Evolutionary conservation across 2,888 invertebrate species (phyloP).

Genomic region (Pammene fasciana): DNA sequence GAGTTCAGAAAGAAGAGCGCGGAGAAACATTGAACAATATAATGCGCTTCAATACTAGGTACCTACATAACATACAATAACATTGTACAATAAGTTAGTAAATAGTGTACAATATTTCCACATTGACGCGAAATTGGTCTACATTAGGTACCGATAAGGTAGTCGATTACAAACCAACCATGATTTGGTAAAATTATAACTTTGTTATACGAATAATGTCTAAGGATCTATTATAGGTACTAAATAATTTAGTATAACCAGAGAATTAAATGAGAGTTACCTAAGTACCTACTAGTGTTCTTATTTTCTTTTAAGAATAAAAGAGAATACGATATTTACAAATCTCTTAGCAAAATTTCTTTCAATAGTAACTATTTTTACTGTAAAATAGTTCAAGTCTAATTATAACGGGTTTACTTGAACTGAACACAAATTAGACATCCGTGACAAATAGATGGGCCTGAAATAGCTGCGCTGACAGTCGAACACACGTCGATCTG

Average conservation of each 20-base stretch:
- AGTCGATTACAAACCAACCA: too few species aligned
- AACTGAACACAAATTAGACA: slow-evolving; percentile 79
- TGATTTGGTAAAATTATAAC: too few species aligned
- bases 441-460: slow-evolving; percentile 75
- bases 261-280: too few species aligned
- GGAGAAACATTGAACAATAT: slow-evolving; percentile 4
- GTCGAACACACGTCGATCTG: slow-evolving; percentile 75
- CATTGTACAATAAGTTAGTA: too few species aligned
- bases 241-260: too few species aligned
- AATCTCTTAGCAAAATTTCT: slow-evolving; percentile 3
- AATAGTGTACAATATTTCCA: too few species aligned
- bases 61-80: too few species aligned
- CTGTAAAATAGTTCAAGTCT: slow-evolving; percentile 44
- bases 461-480: slow-evolving; percentile 77
- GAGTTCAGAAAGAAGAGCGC: slow-evolving; percentile 8
- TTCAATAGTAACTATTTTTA: not conserved
- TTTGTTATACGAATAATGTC: too few species aligned
- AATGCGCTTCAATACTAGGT: not conserved
- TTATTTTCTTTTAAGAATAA: not conserved
- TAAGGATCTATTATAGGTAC: too few species aligned
- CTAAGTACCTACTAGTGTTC: too few species aligned
- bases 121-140: too few species aligned
- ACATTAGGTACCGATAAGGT: too few species aligned
- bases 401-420: slow-evolving; percentile 72
- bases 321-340: not conserved